phyloP scores from a whole-genome alignment of 2,888 invertebrate genomes.

The Eristalis intricaria region DNA sequence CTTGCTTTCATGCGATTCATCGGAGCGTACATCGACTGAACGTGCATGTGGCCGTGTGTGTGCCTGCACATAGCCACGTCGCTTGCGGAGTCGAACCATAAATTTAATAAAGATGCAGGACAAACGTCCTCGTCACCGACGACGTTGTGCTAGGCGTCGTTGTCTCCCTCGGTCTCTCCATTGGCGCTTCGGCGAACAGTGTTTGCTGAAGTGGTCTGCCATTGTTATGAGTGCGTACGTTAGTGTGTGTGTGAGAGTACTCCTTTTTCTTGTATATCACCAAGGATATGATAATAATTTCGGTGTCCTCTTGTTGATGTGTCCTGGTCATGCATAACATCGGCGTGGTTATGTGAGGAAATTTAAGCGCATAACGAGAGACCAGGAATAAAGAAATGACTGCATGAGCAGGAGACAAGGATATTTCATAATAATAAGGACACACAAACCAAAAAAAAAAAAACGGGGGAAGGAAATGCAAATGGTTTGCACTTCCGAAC shows the following conservation, averaged over 20 bases:
- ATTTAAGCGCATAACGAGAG: slow-evolving; percentile 50
- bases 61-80: slow-evolving; percentile 22
- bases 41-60: neutral
- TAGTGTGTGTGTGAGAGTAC: slow-evolving; percentile 24
- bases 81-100: slow-evolving; percentile 34
- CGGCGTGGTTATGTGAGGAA: slow-evolving; percentile 66
- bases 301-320: slow-evolving; percentile 65
- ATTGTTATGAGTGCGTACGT: slow-evolving; percentile 29
- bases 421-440: slow-evolving; percentile 62
- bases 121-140: slow-evolving; percentile 47
- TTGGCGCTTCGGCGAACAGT: neutral
- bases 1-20: slow-evolving; percentile 47
- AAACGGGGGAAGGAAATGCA: slow-evolving; percentile 28
- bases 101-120: slow-evolving; percentile 72
- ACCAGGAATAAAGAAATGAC: slow-evolving; percentile 38
- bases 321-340: slow-evolving; percentile 69
- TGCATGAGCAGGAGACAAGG: slow-evolving; percentile 35
- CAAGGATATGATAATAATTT: slow-evolving; percentile 70
- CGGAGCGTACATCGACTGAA: slow-evolving; percentile 34
- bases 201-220: slow-evolving; percentile 54
- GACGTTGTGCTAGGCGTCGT: slow-evolving; percentile 7
- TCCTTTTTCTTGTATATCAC: neutral
- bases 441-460: slow-evolving; percentile 28
- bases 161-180: neutral
- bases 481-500: slow-evolving; percentile 19